A percentile compares a stretch with the other conserved stretches of the same genome.
Evolutionary conservation across 2,888 invertebrate species (phyloP).

Genomic region (Tethea ocularis): DNA sequence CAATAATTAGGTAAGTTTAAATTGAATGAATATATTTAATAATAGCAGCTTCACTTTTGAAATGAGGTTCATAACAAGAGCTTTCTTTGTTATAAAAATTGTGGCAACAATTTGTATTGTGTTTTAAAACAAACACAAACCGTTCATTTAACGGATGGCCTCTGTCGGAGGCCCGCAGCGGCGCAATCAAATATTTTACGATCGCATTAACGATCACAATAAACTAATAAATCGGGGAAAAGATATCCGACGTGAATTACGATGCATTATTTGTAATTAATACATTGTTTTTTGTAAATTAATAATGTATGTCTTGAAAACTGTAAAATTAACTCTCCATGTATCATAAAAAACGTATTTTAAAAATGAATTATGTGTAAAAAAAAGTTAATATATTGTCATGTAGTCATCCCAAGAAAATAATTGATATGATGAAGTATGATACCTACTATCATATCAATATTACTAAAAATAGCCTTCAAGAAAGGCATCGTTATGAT

Average conservation of each 20-base stretch:
- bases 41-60: background rate
- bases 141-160: constrained; percentile 8
- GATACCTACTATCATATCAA: too few species aligned
- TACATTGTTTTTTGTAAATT: constrained; percentile 2
- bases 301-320: background rate
- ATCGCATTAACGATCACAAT: constrained; percentile 11
- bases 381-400: too few species aligned
- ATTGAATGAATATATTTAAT: too few species aligned
- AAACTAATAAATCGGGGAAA: background rate
- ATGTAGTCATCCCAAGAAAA: too few species aligned
- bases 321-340: too few species aligned
- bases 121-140: constrained; percentile 7
- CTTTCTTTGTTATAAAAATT: too few species aligned
- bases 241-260: constrained; percentile 8
- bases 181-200: constrained; percentile 11
- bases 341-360: too few species aligned
- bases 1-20: too few species aligned
- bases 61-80: background rate
- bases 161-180: background rate
- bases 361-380: too few species aligned
- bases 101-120: constrained; percentile 9
- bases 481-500: too few species aligned
- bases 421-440: too few species aligned
- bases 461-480: too few species aligned
- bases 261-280: constrained; percentile 4